A percentile compares a stretch with the other conserved stretches of the same genome.
Conservation (phyloP, 2,888 invertebrate species). For the Neoitamus cyanurus region DNA sequence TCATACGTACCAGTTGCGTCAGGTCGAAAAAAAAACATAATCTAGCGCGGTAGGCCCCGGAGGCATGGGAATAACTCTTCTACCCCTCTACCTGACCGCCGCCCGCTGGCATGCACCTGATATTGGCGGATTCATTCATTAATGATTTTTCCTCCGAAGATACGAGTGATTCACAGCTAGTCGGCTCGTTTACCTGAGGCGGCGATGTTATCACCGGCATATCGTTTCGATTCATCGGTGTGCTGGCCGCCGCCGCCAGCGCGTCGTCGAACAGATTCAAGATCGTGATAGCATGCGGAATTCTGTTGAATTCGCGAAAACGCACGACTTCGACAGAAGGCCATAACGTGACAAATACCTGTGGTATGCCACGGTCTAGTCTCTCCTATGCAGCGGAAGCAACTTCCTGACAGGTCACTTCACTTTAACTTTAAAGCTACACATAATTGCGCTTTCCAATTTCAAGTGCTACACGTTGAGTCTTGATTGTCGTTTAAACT, state of each 20-base stretch:
- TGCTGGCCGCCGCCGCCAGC: neutral
- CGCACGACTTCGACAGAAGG: neutral
- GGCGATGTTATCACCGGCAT: neutral
- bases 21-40: neutral
- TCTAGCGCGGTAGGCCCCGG: neutral
- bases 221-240: neutral
- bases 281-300: neutral
- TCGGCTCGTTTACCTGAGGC: neutral
- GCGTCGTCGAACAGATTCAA: neutral
- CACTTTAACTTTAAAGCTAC: too few relatives aligned
- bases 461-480: too few relatives aligned
- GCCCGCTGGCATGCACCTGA: neutral
- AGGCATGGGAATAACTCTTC: neutral
- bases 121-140: neutral
- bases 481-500: too few relatives aligned
- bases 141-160: neutral
- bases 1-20: neutral
- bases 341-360: neutral
- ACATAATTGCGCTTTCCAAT: too few relatives aligned
- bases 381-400: neutral
- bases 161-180: neutral
- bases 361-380: neutral
- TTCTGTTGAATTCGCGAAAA: neutral
- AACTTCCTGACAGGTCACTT: too few relatives aligned
- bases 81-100: neutral